Conservation (phyloP, 1,140 invertebrate species). For the Brachionus rubens region DNA sequence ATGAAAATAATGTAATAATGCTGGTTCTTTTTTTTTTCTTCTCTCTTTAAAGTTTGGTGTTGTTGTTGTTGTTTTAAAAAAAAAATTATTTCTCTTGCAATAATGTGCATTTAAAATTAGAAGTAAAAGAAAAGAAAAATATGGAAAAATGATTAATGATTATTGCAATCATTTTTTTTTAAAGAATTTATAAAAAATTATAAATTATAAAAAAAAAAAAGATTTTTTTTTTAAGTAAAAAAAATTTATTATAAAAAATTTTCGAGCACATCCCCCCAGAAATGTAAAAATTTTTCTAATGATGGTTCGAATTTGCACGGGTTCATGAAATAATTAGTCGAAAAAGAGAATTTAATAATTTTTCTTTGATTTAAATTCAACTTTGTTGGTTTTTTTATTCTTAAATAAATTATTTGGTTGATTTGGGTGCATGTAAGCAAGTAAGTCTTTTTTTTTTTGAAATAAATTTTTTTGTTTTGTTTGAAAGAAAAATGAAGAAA, state of each 20-base stretch:
- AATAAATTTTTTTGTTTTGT: neutral
- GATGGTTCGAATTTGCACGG: neutral
- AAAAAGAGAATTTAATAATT: neutral
- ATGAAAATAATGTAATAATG: neutral
- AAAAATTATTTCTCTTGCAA: too few relatives aligned
- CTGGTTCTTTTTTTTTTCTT: too few relatives aligned
- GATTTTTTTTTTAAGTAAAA: neutral
- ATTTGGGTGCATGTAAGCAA: neutral
- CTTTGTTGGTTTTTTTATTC: neutral
- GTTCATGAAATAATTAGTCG: conserved; percentile 12
- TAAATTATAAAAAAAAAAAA: conserved; percentile 31
- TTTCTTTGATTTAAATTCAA: neutral
- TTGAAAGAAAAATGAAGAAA: neutral
- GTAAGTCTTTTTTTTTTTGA: neutral
- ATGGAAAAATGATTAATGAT: conserved; percentile 41
- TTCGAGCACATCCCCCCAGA: neutral
- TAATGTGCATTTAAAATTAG: conserved; percentile 35
- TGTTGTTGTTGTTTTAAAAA: too few relatives aligned
- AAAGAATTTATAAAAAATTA: conserved; percentile 7
- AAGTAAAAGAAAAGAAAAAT: conserved; percentile 37
- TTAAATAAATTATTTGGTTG: neutral
- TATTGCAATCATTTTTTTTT: conserved; percentile 27
- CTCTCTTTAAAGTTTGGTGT: conserved; percentile 12
- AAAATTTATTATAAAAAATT: conserved; percentile 4
- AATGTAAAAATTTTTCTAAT: neutral